phyloP scores from a whole-genome alignment of 1,140 invertebrate genomes.

The Trialeurodes vaporariorum region DNA sequence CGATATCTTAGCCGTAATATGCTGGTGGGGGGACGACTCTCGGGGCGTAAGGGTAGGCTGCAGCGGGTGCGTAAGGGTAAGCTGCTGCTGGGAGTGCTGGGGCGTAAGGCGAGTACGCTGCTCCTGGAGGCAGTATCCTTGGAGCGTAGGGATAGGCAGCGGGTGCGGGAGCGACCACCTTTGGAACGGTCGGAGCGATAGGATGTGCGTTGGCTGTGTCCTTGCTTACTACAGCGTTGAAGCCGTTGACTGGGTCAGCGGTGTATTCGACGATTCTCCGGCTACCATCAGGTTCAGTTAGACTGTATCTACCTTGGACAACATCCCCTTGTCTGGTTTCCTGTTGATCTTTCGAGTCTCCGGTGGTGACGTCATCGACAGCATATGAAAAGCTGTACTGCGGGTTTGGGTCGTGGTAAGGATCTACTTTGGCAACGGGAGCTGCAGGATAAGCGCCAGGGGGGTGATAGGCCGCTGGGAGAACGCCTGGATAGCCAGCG shows the following conservation, averaged over 20 bases:
- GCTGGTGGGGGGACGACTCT: too few relatives aligned
- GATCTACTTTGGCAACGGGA: constrained; percentile 13
- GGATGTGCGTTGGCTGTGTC: constrained; percentile 4
- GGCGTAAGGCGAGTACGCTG: neutral
- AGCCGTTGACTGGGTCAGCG: constrained; percentile 46
- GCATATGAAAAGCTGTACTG: constrained; percentile 41
- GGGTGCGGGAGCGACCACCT: neutral
- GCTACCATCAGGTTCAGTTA: constrained; percentile 40
- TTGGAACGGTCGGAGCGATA: neutral
- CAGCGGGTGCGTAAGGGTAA: too few relatives aligned
- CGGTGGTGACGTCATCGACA: constrained; percentile 38
- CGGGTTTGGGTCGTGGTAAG: constrained; percentile 22
- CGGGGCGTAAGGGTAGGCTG: too few relatives aligned
- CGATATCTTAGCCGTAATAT: too few relatives aligned
- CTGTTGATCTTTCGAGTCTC: constrained; percentile 40
- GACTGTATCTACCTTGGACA: constrained; percentile 39
- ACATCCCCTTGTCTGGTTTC: constrained; percentile 39
- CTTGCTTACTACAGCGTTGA: constrained; percentile 49
- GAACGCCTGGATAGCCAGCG: neutral
- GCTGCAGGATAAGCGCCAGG: constrained; percentile 20
- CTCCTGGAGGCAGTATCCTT: neutral
- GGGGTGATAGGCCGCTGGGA: neutral
- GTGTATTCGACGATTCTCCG: constrained; percentile 45
- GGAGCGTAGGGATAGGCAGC: neutral
- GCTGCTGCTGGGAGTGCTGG: neutral